Evolutionary conservation across 1,140 invertebrate species (phyloP).

Genomic region (Ips nitidus): DNA sequence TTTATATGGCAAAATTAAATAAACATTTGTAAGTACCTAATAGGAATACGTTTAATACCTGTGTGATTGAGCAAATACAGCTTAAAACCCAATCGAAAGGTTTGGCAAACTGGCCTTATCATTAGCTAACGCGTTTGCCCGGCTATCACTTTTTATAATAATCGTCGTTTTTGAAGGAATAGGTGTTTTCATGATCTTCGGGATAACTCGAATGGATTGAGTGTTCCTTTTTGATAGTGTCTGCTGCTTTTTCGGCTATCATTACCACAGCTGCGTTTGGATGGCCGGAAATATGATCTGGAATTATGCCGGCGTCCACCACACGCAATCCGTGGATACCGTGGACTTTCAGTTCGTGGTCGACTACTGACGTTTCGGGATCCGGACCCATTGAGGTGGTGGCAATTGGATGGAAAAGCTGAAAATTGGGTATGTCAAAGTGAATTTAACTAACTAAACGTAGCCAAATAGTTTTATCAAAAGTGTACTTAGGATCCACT

Average conservation of each 20-base stretch:
- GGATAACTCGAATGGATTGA: not conserved
- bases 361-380: conserved; percentile 53
- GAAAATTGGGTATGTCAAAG: not conserved
- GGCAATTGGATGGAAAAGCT: conserved; percentile 56
- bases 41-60: too few species aligned
- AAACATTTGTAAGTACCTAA: too few species aligned
- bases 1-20: too few species aligned
- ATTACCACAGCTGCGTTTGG: conserved; percentile 56
- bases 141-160: not conserved
- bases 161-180: not conserved
- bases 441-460: not conserved
- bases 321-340: conserved; percentile 54
- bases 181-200: not conserved
- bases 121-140: too few species aligned
- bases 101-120: too few species aligned
- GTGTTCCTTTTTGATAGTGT: conserved; percentile 40
- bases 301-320: conserved; percentile 51
- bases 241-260: conserved; percentile 60
- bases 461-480: not conserved
- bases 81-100: too few species aligned
- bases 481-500: conserved; percentile 5
- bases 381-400: conserved; percentile 64
- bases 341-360: conserved; percentile 51
- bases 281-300: conserved; percentile 54
- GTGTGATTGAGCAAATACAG: too few species aligned